phyloP scores from a whole-genome alignment of 2,797 vertebrate species.

The Esox masquinongy region DNA sequence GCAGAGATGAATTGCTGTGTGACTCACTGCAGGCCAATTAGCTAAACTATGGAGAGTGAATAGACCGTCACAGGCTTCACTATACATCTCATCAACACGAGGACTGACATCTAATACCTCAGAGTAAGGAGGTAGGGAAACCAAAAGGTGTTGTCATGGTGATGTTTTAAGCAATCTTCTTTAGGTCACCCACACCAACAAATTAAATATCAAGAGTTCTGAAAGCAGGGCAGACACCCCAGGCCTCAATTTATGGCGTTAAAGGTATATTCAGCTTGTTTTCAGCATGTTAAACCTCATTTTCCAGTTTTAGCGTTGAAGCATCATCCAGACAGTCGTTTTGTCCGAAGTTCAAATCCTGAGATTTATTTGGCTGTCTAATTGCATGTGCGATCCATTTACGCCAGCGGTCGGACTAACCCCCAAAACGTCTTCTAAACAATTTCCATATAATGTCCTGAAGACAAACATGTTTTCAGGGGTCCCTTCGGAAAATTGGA shows the following conservation, averaged over 20 bases:
- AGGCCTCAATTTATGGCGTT: neutral
- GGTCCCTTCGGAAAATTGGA: too few species aligned
- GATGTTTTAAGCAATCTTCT: neutral
- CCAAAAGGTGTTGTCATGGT: neutral
- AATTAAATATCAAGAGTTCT: neutral
- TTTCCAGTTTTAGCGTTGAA: too few species aligned
- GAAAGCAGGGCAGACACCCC: neutral
- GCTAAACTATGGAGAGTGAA: neutral
- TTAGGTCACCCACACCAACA: neutral
- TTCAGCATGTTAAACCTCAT: too few species aligned
- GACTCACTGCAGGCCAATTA: conserved; percentile 9
- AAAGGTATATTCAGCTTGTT: neutral
- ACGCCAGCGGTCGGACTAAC: too few species aligned
- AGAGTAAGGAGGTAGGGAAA: neutral
- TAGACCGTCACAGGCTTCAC: neutral
- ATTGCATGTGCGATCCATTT: too few species aligned
- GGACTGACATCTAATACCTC: neutral
- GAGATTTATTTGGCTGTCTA: too few species aligned
- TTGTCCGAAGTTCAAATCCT: too few species aligned
- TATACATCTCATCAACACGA: neutral
- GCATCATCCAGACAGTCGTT: too few species aligned
- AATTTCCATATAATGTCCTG: too few species aligned
- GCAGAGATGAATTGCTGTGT: neutral
- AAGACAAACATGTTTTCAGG: too few species aligned
- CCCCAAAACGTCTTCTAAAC: too few species aligned